These are phyloP conservation scores for Frieseomelitta varia DNA, from an alignment of 1,140 invertebrate species.

Conservation along the genomic window DNA sequence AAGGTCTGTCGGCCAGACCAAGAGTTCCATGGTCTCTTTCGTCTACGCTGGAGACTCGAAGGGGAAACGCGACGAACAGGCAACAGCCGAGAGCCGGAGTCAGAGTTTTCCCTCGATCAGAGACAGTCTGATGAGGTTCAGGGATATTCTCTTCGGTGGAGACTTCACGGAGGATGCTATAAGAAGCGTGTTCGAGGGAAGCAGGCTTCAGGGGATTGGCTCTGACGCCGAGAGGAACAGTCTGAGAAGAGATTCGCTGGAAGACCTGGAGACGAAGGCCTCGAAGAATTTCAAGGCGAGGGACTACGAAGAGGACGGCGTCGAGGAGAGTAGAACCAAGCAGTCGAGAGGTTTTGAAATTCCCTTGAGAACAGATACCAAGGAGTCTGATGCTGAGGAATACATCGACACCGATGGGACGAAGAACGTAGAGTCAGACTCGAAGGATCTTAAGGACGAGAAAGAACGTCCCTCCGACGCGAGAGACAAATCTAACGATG, in stretches of 20 bases:
- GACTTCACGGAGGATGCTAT: constrained; percentile 25
- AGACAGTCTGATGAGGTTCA: constrained; percentile 50
- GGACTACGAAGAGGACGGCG: constrained; percentile 14
- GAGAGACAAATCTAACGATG: not conserved
- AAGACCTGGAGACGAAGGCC: constrained; percentile 46
- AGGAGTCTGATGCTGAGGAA: constrained; percentile 13
- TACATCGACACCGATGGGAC: not conserved
- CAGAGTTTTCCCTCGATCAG: constrained; percentile 35
- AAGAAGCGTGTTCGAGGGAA: not conserved
- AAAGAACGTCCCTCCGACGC: not conserved
- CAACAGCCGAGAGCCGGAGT: not conserved
- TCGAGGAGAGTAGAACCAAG: not conserved
- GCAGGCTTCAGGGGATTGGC: not conserved
- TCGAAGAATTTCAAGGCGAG: constrained; percentile 43
- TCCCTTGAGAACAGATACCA: not conserved
- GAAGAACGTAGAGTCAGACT: not conserved
- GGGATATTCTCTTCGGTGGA: constrained; percentile 44
- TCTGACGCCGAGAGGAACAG: not conserved
- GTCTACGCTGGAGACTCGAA: constrained; percentile 8
- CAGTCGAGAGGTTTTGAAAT: not conserved
- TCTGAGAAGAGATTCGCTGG: not conserved
- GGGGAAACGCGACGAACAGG: not conserved
- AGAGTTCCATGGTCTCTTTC: constrained; percentile 33
- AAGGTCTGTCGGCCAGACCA: constrained; percentile 48
- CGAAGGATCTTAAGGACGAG: not conserved